These are phyloP conservation scores for Drosophila subobscura DNA, from an alignment of 1,140 invertebrate genomes.

Conservation along the genomic window DNA sequence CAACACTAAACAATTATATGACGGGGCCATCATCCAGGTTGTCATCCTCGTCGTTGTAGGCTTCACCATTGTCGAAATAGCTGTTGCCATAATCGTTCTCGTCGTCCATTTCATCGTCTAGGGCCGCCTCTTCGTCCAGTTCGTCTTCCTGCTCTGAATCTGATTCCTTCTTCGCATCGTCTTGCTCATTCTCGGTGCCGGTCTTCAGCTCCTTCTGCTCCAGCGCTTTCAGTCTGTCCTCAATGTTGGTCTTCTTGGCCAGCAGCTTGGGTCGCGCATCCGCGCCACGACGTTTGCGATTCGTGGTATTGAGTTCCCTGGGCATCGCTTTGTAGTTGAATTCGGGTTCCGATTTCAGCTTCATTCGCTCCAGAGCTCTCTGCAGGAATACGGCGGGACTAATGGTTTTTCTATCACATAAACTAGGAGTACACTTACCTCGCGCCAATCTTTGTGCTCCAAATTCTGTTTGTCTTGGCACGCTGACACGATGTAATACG, in stretches of 20 bases:
- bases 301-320: slow-evolving; percentile 83
- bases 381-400: slow-evolving; percentile 61
- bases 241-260: slow-evolving; percentile 67
- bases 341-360: slow-evolving; percentile 81
- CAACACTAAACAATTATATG: slow-evolving; percentile 29
- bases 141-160: slow-evolving; percentile 84
- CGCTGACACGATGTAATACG: slow-evolving; percentile 86
- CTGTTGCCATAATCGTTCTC: slow-evolving; percentile 92
- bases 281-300: slow-evolving; percentile 52
- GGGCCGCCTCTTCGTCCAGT: slow-evolving; percentile 80
- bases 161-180: slow-evolving; percentile 84
- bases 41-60: slow-evolving; percentile 93
- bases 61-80: slow-evolving; percentile 95
- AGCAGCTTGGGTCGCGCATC: slow-evolving; percentile 38
- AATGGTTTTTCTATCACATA: too few species aligned
- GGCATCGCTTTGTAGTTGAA: slow-evolving; percentile 86
- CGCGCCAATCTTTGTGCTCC: slow-evolving; percentile 69
- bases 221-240: slow-evolving; percentile 84
- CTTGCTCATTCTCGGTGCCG: slow-evolving; percentile 84
- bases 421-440: slow-evolving; percentile 20
- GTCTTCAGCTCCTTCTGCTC: slow-evolving; percentile 86
- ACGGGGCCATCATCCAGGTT: slow-evolving; percentile 91
- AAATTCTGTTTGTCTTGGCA: slow-evolving; percentile 84
- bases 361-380: slow-evolving; percentile 87
- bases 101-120: slow-evolving; percentile 89